Evolutionary conservation across 2,797 vertebrate species (phyloP).

Genomic region (Lemur catta): DNA sequence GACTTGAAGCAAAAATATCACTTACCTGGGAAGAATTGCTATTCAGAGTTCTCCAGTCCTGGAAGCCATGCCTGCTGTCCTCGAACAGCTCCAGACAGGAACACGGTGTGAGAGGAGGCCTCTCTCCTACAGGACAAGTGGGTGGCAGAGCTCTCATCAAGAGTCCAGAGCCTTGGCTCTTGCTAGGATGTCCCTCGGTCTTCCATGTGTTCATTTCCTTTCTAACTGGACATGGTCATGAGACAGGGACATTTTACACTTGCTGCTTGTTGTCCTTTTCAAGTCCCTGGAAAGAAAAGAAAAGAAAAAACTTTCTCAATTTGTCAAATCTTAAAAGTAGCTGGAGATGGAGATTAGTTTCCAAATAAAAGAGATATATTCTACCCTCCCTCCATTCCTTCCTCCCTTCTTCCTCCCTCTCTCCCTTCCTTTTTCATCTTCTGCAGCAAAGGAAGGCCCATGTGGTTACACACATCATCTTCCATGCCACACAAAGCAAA

Average conservation of each 20-base stretch:
- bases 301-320: conserved; percentile 35
- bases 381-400: neutral
- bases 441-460: neutral
- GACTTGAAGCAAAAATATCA: conserved; percentile 15
- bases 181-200: fast-evolving
- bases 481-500: neutral
- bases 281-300: conserved; percentile 55
- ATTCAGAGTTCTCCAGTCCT: neutral
- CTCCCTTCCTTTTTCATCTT: neutral
- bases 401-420: fast-evolving
- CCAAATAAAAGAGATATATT: neutral
- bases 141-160: neutral
- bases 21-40: conserved; percentile 52
- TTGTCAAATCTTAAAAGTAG: neutral
- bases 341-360: neutral
- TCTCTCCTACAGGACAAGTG: fast-evolving
- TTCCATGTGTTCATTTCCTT: neutral
- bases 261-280: neutral
- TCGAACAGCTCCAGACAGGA: neutral
- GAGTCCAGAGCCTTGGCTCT: neutral
- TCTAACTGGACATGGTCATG: neutral
- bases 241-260: neutral
- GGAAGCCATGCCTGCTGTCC: neutral
- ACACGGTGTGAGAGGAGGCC: too few relatives aligned
- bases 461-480: neutral